Evolutionary conservation across 2,113 vertebrate genomes (phyloP).

Genomic region (Sorex fumeus): DNA sequence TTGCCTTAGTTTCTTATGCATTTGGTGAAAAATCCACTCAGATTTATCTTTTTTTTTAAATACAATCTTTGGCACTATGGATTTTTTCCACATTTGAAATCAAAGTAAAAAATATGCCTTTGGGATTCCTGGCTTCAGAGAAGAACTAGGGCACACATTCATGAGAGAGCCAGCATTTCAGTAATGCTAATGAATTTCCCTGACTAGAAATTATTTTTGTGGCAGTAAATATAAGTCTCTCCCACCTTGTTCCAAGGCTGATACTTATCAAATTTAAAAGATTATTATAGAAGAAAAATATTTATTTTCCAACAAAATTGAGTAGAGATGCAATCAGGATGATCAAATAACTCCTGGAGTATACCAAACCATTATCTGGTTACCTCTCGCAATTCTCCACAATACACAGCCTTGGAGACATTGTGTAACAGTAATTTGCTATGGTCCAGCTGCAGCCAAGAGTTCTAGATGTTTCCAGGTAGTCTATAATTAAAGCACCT

Average conservation of each 20-base stretch:
- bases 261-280: slow-evolving; percentile 66
- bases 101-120: slow-evolving; percentile 75
- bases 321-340: background rate
- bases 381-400: slow-evolving; percentile 30
- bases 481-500: slow-evolving; percentile 76
- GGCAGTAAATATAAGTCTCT: slow-evolving; percentile 56
- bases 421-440: slow-evolving; percentile 53
- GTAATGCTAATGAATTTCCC: slow-evolving; percentile 80
- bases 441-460: slow-evolving; percentile 49
- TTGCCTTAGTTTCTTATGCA: slow-evolving; percentile 68
- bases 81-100: slow-evolving; percentile 77
- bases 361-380: slow-evolving; percentile 21
- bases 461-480: slow-evolving; percentile 77
- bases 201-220: slow-evolving; percentile 74
- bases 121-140: slow-evolving; percentile 79
- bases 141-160: slow-evolving; percentile 60
- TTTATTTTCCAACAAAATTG: slow-evolving; percentile 70
- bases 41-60: slow-evolving; percentile 57
- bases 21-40: slow-evolving; percentile 66
- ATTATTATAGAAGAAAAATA: slow-evolving; percentile 58
- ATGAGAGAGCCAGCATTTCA: slow-evolving; percentile 63
- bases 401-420: slow-evolving; percentile 54
- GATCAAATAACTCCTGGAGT: slow-evolving; percentile 65
- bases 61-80: slow-evolving; percentile 61
- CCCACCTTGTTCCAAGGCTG: slow-evolving; percentile 55